A percentile compares a stretch with the other conserved stretches of the same genome.
Evolutionary conservation across 2,888 invertebrate genomes (phyloP).

Genomic region (Heliconius ismenius): DNA sequence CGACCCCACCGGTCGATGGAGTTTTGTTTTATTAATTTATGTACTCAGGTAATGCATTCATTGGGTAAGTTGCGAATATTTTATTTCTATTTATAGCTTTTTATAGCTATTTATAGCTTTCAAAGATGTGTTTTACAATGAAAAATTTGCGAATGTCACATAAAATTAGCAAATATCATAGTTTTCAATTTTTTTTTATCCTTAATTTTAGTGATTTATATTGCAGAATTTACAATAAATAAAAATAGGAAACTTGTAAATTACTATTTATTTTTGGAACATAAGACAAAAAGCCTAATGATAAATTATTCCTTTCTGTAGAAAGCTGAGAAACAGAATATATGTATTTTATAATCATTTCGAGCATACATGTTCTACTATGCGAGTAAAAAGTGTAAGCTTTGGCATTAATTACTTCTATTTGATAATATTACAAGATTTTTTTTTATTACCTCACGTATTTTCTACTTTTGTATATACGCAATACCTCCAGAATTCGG

Average conservation of each 20-base stretch:
- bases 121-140: neutral
- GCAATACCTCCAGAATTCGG: too few species aligned
- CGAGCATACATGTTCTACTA: neutral
- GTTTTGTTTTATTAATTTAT: slow-evolving; percentile 34
- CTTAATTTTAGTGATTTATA: neutral
- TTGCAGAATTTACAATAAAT: neutral
- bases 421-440: too few species aligned
- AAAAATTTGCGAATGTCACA: too few species aligned
- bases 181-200: too few species aligned
- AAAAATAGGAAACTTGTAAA: neutral
- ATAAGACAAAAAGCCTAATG: neutral
- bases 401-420: neutral
- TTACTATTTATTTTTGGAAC: neutral
- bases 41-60: slow-evolving; percentile 7
- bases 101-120: neutral
- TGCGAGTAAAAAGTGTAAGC: too few species aligned
- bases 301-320: neutral
- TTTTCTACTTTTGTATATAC: neutral
- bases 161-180: neutral
- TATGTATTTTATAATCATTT: neutral
- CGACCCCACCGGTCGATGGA: slow-evolving; percentile 64
- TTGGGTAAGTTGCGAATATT: slow-evolving; percentile 3
- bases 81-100: neutral
- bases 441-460: neutral
- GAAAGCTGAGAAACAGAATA: neutral